Base-by-base conservation (phyloP, 2,113 vertebrate species). In the Brienomyrus brachyistius region DNA sequence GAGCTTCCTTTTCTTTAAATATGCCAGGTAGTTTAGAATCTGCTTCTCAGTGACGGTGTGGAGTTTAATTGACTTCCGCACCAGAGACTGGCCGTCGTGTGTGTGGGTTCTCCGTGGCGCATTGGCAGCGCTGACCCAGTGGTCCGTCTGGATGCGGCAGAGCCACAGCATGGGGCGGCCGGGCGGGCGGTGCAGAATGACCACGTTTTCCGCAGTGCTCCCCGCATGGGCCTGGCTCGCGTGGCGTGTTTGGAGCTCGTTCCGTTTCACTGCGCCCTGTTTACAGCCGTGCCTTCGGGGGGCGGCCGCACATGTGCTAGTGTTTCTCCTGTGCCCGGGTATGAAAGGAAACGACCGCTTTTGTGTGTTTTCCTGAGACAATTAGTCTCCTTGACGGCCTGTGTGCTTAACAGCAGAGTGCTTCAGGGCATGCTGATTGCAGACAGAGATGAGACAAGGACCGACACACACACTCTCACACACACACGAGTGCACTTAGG, bases 201-300 rank as follows among this genome's bases (percentile, higher is more conserved):
- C 51, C 45, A 15, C 35, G 48, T n/a, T 27, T 86, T 86, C 6
- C 77, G 31, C 77, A 82, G 40, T 82, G 82, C 82, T 48, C 82
- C 40, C 45, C 50, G 87, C 87, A 89, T 59, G 77, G 51, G 11
- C 35, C 88, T 45, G 51, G 35, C 27, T 45, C 15, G 40, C 52
- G 54, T 89, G 88, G 35, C 51, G 87, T 84, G 51, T 59, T 83
- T 45, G 74, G 50, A 84, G 52, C 35, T 54, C 48, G 47, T 89
- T 89, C 88, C 48, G 50, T 51, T 83, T 54, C 48, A 89, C 31
- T 52, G 48, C 70, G 51, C 21, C 52, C 54, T 87, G 84, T 90
- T 90, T 90, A 90, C 83, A 89, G 70, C 51, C 27, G 40, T 89
- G 70, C 50, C 66, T 54, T 23, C 45, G 10, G 87, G 54, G 88